phyloP scores from a whole-genome alignment of 23 tunicate species.

The Botrylloides violaceus region DNA sequence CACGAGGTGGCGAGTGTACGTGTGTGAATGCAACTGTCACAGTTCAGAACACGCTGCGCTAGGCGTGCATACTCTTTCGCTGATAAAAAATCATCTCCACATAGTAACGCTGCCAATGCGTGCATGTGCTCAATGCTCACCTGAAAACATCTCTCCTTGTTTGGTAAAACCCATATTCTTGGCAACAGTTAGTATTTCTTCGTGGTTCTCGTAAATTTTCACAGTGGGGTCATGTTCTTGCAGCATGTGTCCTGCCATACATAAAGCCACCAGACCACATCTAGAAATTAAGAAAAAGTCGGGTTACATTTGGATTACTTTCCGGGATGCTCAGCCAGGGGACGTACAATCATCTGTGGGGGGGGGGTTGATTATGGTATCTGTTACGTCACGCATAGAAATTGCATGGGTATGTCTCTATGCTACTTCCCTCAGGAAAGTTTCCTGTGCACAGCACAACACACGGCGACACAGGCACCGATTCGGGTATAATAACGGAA shows the following conservation, averaged over 20 bases:
- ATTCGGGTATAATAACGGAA: too few relatives aligned
- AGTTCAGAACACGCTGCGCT: conserved; percentile 16
- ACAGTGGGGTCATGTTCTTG: conserved; percentile 1
- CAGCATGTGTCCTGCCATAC: conserved; percentile 58
- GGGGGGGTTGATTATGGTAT: neutral
- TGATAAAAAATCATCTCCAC: neutral
- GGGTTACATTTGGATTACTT: too few relatives aligned
- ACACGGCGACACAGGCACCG: too few relatives aligned
- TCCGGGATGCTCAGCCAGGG: too few relatives aligned
- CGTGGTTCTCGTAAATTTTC: neutral
- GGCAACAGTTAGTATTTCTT: conserved; percentile 22
- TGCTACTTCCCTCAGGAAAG: too few relatives aligned
- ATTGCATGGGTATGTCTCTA: too few relatives aligned
- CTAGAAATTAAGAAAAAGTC: too few relatives aligned
- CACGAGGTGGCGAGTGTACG: conserved; percentile 6
- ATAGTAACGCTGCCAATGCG: neutral
- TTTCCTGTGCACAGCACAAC: too few relatives aligned
- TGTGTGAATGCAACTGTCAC: conserved; percentile 12
- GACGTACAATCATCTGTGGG: too few relatives aligned
- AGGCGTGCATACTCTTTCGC: conserved; percentile 29
- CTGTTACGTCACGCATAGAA: too few relatives aligned
- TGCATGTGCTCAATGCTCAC: too few relatives aligned
- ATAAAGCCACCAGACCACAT: conserved; percentile 60
- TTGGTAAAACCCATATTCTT: conserved; percentile 18
- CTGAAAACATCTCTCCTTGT: conserved; percentile 81